Evolutionary conservation across 2,888 invertebrate genomes (phyloP), one percentile per base, ranked within the genome.

Genomic region (Trisateles emortualis): DNA sequence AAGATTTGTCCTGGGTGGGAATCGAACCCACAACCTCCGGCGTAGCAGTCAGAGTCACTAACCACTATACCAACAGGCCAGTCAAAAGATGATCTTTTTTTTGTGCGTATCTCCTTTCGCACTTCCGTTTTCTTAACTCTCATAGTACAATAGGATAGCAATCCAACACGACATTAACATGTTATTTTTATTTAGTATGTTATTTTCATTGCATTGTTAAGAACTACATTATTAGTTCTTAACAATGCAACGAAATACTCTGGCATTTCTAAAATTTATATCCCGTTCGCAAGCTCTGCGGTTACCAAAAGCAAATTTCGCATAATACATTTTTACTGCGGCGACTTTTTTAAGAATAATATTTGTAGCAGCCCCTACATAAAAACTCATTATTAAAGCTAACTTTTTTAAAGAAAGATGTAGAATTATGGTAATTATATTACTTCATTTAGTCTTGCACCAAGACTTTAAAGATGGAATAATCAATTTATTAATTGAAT

Each of bases 401-500:
- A 9, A n/a, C 29, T 1, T 29, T 29, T 24, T 2, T n/a, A 3
- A 24, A 24, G 10, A 10, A 29, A 29, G n/a, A 33, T 33, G 13
- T n/a, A n/a, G n/a, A n/a, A n/a, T n/a, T n/a, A n/a, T n/a, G n/a
- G 13, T 33, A 33, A 33, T 33, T 0, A 33, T 1, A 13, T 14
- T 3, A 13, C n/a, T n/a, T n/a, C n/a, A 33, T 0, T 33, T 29
- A 29, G 32, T 33, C 11, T 30, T 16, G 43, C 35, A 29, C 39
- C 55, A 24, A 13, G 22, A 44, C 56, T 60, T 38, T n/a, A 36
- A 33, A 57, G 38, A 40, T 62, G 47, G 47, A 52, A 57, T 62
- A 51, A 62, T 60, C 52, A 60, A 62, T 57, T 57, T 44, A 45
- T 22, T 56, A 47, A 56, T 57, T 62, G 62, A 26, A 62, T 47